A percentile compares a stretch with the other conserved stretches of the same genome.
phyloP scores from a whole-genome alignment of 2,113 vertebrate species.

The Hymenochirus boettgeri region DNA sequence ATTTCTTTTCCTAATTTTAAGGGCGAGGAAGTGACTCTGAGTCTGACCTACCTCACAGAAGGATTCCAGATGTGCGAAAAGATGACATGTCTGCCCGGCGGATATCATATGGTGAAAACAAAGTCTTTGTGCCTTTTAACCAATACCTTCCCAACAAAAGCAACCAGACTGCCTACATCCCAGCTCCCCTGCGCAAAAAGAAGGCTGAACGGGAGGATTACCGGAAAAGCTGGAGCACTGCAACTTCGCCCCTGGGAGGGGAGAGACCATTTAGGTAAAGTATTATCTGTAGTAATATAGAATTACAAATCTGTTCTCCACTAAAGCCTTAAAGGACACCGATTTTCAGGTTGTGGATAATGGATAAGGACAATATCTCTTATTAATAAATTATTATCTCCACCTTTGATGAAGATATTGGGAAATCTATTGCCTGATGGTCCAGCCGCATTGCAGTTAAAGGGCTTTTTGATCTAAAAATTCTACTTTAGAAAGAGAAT shows the following conservation, averaged over 20 bases:
- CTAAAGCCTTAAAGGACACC: too few species aligned
- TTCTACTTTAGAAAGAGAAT: too few species aligned
- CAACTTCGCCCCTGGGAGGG: slow-evolving; percentile 81
- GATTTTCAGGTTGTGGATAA: too few species aligned
- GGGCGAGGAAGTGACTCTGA: slow-evolving; percentile 94
- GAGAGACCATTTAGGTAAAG: slow-evolving; percentile 87
- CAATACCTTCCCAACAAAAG: slow-evolving; percentile 96
- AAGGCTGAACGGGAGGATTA: slow-evolving; percentile 72
- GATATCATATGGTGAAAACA: slow-evolving; percentile 82
- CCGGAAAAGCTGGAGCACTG: slow-evolving; percentile 87
- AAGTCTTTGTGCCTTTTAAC: slow-evolving; percentile 90
- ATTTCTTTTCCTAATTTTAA: slow-evolving; percentile 51
- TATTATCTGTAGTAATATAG: too few species aligned
- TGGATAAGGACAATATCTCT: too few species aligned
- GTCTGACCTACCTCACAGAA: slow-evolving; percentile 81
- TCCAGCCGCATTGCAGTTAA: too few species aligned
- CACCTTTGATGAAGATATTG: too few species aligned
- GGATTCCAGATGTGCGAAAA: slow-evolving; percentile 87
- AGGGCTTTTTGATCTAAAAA: too few species aligned
- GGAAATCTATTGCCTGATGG: too few species aligned
- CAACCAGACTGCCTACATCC: slow-evolving; percentile 87
- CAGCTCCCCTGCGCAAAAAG: slow-evolving; percentile 75
- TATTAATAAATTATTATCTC: too few species aligned
- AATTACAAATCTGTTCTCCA: too few species aligned
- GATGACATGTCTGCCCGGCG: slow-evolving; percentile 92